Conservation (phyloP, 2,113 vertebrate species). For the Sphaerodactylus townsendi region DNA sequence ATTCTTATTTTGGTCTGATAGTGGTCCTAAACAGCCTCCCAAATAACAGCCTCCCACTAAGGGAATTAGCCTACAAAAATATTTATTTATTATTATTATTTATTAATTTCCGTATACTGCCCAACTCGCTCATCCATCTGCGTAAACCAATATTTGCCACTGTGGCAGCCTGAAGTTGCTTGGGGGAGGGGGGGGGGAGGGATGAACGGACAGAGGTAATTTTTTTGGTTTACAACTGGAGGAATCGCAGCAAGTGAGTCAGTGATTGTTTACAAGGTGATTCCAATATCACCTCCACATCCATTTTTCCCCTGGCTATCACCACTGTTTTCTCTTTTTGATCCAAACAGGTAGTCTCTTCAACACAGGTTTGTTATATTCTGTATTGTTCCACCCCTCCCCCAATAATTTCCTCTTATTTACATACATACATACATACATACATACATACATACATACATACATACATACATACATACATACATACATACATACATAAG, state of each 20-base stretch:
- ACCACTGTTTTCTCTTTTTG: not conserved
- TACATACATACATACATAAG: too few species aligned
- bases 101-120: too few species aligned
- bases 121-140: not conserved
- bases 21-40: not conserved
- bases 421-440: too few species aligned
- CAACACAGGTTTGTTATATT: not conserved
- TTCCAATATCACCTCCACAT: not conserved
- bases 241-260: not conserved
- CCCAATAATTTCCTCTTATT: not conserved
- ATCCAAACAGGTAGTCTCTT: not conserved
- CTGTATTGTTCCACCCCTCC: not conserved
- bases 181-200: rapidly evolving
- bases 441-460: too few species aligned
- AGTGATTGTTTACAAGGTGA: not conserved
- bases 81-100: too few species aligned
- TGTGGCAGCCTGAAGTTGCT: not conserved
- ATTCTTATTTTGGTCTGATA: not conserved
- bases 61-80: not conserved
- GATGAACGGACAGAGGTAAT: not conserved
- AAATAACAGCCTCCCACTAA: not conserved
- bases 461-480: too few species aligned
- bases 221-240: not conserved
- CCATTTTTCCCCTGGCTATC: too few species aligned
- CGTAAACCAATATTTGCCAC: not conserved